A percentile compares a stretch with the other conserved stretches of the same genome.
Conservation (phyloP, 2,888 invertebrate genomes). For the Stenchaetothrips biformis region DNA sequence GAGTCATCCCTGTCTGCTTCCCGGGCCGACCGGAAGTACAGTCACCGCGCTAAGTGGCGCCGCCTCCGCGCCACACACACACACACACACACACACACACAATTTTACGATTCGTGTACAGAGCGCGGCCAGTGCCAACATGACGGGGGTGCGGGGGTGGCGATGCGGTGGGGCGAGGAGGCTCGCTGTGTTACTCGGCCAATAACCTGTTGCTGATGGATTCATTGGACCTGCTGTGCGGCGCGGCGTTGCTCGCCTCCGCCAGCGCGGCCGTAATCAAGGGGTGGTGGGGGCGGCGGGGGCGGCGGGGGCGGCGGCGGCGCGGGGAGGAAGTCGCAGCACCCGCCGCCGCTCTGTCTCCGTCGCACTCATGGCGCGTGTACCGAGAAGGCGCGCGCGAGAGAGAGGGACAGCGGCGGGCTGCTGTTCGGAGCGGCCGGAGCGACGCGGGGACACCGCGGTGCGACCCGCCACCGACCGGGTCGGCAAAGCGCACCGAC, state of each 20-base stretch:
- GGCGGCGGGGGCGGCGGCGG: neutral
- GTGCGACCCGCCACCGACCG: too few relatives aligned
- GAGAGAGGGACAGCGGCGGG: too few relatives aligned
- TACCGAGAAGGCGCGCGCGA: too few relatives aligned
- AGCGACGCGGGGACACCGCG: too few relatives aligned
- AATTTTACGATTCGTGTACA: too few relatives aligned
- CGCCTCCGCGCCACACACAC: neutral
- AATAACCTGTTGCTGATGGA: conserved; percentile 19
- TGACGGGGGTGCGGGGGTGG: neutral
- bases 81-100: too few relatives aligned
- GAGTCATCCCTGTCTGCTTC: too few relatives aligned
- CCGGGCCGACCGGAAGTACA: too few relatives aligned
- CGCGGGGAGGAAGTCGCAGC: neutral
- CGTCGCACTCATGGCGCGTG: too few relatives aligned
- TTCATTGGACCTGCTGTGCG: neutral
- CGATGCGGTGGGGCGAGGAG: neutral
- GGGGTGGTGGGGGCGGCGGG: neutral
- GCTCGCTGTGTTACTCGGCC: neutral
- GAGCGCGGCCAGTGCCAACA: too few relatives aligned
- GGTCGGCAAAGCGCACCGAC: too few relatives aligned
- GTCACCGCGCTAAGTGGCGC: neutral
- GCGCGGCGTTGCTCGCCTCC: neutral
- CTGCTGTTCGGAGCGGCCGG: too few relatives aligned
- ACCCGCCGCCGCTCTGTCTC: neutral
- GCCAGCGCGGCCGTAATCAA: neutral